Base-by-base conservation (phyloP, 2,113 vertebrate genomes). In the Mandrillus leucophaeus region DNA sequence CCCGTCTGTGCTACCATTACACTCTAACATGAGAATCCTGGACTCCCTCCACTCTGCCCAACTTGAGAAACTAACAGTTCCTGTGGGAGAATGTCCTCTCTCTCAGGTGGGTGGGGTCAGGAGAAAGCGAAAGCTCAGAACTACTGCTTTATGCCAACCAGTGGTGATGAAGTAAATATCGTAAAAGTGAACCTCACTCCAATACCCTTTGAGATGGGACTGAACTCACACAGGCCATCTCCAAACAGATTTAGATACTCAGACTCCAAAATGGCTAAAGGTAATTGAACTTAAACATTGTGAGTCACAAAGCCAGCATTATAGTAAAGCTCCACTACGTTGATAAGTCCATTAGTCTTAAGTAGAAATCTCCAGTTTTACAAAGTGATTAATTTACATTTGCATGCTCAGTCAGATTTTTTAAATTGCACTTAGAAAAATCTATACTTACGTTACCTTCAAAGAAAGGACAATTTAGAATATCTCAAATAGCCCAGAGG, bases 401-500 rank as follows among this genome's bases (percentile, higher is more conserved):
- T 96, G 35, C 84, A 96, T 90, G 80, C 55, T 93, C 93, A 83
- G 57, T 89, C 38, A 97, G 87, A 79, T 93, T 79, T 90, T 94
- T 94, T 79, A 75, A 91, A 92, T 70, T 93, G 35, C 48, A 94
- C 55, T 83, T 90, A 35, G 45, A 25, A 82, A 88, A 87, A 90
- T 52, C 32, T 82, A 85, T 38, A 66, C n/a, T 81, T 82, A 88
- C 9, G 55, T 70, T 86, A 89, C 79, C 57, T 52, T 95, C 75
- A 87, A 95, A 92, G 78, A 96, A 91, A 95, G 57, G 43, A 45
- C 40, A 59, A 87, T 84, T 88, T 68, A 94, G 43, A 90, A 50
- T 38, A n/a, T 73, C 50, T 89, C 38, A 95, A 96, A 95, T 95
- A 96, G 85, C 1, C 1, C 85, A 52, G 12, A 92, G 81, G 86